Evolutionary conservation across 2,113 vertebrate genomes (phyloP).

Genomic region (Zapus hudsonius): DNA sequence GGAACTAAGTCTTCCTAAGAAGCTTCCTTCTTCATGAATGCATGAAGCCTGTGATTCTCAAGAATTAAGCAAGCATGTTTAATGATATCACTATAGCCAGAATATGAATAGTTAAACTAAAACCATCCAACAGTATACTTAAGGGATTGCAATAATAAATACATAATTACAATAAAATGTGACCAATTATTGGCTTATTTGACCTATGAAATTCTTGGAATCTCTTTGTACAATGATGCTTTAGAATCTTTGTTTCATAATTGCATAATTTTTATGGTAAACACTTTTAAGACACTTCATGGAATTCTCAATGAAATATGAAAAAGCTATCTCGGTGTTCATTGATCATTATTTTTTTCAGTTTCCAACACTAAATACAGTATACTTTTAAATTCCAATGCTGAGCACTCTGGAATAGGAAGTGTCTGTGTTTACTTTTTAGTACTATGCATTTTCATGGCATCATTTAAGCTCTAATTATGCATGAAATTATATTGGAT

Average conservation of each 20-base stretch:
- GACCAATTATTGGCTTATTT: neutral
- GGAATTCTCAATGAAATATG: neutral
- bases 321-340: neutral
- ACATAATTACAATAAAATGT: slow-evolving; percentile 10
- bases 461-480: slow-evolving; percentile 72
- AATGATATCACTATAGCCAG: neutral
- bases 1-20: neutral
- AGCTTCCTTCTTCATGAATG: neutral
- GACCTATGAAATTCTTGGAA: neutral
- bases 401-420: neutral
- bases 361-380: neutral
- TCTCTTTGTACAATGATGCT: neutral
- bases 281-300: neutral
- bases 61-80: neutral
- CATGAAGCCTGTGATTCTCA: neutral
- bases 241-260: neutral
- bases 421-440: slow-evolving; percentile 54
- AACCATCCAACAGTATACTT: neutral
- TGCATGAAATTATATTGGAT: slow-evolving; percentile 67
- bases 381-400: slow-evolving; percentile 23
- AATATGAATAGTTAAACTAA: neutral
- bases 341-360: slow-evolving; percentile 30
- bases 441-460: slow-evolving; percentile 55
- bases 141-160: neutral
- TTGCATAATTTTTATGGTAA: neutral